Percentiles rank a stretch among this genome's conserved stretches.
Evolutionary conservation across 2,113 vertebrate genomes (phyloP).

Genomic region (Tupaia tana): DNA sequence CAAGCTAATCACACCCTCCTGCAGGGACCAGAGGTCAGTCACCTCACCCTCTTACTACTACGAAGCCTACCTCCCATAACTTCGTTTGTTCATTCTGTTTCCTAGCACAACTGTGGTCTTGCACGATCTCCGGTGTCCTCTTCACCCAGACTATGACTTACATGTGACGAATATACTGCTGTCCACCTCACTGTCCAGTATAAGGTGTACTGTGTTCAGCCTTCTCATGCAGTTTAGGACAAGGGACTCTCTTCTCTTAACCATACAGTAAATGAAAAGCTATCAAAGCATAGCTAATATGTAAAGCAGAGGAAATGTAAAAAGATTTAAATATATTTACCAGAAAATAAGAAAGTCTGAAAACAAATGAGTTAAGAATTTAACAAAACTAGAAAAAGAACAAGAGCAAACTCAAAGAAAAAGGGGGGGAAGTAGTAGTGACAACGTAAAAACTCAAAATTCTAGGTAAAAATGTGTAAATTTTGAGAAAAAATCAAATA

Average conservation of each 20-base stretch:
- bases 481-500: conserved; percentile 45
- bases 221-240: neutral
- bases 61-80: neutral
- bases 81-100: neutral
- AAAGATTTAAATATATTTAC: neutral
- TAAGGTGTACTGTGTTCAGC: neutral
- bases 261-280: neutral
- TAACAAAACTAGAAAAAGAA: neutral
- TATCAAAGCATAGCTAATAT: conserved; percentile 5
- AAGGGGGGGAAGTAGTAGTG: neutral
- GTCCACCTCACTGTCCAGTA: neutral
- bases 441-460: neutral
- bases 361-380: conserved; percentile 9
- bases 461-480: neutral
- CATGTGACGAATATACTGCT: neutral
- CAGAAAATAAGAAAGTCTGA: neutral
- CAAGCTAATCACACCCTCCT: neutral
- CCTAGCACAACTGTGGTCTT: neutral
- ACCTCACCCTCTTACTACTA: neutral
- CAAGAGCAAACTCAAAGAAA: neutral
- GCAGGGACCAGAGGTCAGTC: neutral
- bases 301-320: neutral
- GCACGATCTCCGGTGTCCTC: neutral
- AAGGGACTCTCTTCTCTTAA: neutral
- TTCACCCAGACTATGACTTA: neutral